Percentiles rank a stretch among this genome's conserved stretches.
Conservation (phyloP, 2,888 invertebrate genomes). For the Globia sparganii region DNA sequence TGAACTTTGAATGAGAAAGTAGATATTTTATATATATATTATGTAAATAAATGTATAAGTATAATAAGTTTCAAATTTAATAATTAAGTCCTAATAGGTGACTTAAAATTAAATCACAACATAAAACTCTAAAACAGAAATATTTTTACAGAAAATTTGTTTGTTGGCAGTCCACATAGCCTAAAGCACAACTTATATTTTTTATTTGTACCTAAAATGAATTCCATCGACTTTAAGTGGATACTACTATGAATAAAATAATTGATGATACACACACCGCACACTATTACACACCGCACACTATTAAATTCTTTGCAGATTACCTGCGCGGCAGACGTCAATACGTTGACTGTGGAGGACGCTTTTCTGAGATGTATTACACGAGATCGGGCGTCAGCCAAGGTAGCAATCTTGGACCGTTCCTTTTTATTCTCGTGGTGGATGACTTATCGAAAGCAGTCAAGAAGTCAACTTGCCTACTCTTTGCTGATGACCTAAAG, state of each 20-base stretch:
- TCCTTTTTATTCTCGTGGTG: too few species aligned
- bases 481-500: too few species aligned
- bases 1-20: not conserved
- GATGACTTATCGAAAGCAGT: too few species aligned
- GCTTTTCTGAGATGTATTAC: too few species aligned
- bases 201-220: not conserved
- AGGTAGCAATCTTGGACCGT: too few species aligned
- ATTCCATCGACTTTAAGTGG: not conserved
- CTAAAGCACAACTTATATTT: not conserved
- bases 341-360: too few species aligned
- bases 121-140: not conserved
- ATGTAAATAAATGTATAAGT: not conserved
- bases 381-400: too few species aligned
- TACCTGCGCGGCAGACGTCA: too few species aligned
- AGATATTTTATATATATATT: not conserved
- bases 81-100: not conserved
- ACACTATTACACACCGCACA: too few species aligned
- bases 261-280: conserved; percentile 8
- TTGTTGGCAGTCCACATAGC: not conserved
- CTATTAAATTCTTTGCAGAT: too few species aligned
- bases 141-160: not conserved
- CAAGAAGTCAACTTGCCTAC: too few species aligned
- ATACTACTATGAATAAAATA: conserved; percentile 6
- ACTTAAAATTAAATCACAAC: not conserved
- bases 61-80: not conserved